phyloP scores from a whole-genome alignment of 2,797 vertebrate genomes.

The Miichthys miiuy region DNA sequence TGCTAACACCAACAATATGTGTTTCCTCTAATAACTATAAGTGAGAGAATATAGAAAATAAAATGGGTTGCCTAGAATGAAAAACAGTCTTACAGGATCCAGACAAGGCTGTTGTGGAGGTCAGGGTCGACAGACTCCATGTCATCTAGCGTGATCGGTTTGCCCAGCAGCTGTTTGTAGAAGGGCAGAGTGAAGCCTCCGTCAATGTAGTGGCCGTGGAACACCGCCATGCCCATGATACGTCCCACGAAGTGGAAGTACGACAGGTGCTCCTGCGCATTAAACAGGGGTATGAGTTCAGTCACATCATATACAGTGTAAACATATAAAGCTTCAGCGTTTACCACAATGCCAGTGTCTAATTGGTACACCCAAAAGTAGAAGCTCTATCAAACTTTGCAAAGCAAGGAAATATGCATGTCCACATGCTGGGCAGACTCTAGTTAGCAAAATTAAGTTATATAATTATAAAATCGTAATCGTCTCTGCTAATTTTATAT shows the following conservation, averaged over 20 bases:
- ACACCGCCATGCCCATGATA: constrained; percentile 99
- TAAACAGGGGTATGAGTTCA: background rate
- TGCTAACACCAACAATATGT: background rate
- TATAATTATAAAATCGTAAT: background rate
- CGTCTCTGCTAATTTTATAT: background rate
- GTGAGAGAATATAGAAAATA: background rate
- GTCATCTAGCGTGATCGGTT: constrained; percentile 97
- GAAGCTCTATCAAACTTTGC: too few relatives aligned
- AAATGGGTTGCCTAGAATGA: background rate
- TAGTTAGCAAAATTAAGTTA: background rate
- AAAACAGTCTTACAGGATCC: constrained; percentile 92
- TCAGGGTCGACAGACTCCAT: constrained; percentile 99
- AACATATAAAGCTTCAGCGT: background rate
- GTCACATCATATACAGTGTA: background rate
- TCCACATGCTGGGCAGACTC: background rate
- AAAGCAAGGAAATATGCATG: background rate
- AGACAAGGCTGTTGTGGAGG: constrained; percentile 98
- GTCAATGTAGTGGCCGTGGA: constrained; percentile 98
- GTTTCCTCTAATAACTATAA: background rate
- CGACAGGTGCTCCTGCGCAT: constrained; percentile 93
- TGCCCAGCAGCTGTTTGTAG: constrained; percentile 98
- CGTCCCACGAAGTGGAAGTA: constrained; percentile 99
- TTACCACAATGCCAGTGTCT: background rate
- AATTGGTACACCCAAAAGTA: background rate
- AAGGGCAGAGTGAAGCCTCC: constrained; percentile 98